Base-by-base conservation (phyloP, 2,888 invertebrate genomes). In the Saturnia pavonia region DNA sequence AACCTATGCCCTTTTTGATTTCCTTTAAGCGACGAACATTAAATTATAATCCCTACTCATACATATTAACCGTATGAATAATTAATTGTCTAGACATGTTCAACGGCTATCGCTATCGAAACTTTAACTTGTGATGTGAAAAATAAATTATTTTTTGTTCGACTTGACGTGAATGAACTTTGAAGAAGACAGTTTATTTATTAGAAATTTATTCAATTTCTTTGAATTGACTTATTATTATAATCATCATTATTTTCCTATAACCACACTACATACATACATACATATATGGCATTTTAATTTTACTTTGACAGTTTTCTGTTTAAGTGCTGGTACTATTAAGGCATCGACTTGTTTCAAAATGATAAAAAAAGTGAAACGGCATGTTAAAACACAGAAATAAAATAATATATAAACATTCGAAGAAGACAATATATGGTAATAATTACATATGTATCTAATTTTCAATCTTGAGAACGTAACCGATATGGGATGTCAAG, bases 41-140 rank as follows among this genome's bases (percentile, higher is more conserved):
- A 60, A 60, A 60, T 60, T 60, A 60, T 60, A 60, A 65, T 65
- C n/a, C n/a, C n/a, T n/a, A 7, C 72, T 69, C 69, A 67, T 72
- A 27, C 71, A 77, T 65, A 65, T 65, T 65, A 40, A 65, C 40
- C 73, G 76, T 77, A 74, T 77, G 77, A 77, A 79, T 81, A 85
- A 85, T 83, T 79, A 82, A 85, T 84, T 78, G 80, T 79, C 75
- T 79, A 78, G 83, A 81, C 82, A 83, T 86, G 83, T 80, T 60
- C 79, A 83, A 85, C 84, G 74, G 70, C 74, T 78, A 81, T 82
- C 78, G 79, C 81, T 83, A 84, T 81, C 81, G 78, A 78, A 74
- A 78, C 74, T 70, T 74, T 80, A 80, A 83, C 84, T 82, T 82
- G 84, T 80, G 78, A 65, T n/a, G n/a, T n/a, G n/a, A n/a, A n/a